phyloP scores from a whole-genome alignment of 2,113 vertebrate genomes.

The Mobula birostris region DNA sequence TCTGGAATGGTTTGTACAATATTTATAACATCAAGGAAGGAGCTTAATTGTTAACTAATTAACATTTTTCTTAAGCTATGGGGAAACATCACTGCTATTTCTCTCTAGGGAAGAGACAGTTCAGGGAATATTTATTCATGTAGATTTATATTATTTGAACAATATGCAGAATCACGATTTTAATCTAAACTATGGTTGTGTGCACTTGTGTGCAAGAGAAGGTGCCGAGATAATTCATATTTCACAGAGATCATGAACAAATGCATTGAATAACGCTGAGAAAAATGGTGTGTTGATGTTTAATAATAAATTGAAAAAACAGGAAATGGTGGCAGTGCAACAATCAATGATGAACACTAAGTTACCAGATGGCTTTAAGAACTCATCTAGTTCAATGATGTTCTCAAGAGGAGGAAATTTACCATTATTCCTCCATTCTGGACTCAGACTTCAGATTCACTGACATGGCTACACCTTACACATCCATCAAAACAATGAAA shows the following conservation, averaged over 20 bases:
- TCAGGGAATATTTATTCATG: no score
- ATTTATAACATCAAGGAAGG: neutral
- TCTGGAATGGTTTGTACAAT: neutral
- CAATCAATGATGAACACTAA: no score
- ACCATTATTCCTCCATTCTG: no score
- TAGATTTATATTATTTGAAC: neutral
- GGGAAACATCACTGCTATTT: neutral
- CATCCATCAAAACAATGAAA: no score
- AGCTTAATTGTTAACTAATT: neutral
- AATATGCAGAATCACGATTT: neutral
- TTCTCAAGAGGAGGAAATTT: no score
- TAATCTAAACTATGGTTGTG: neutral
- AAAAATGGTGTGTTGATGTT: neutral
- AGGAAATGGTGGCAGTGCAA: no score
- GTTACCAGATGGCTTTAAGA: no score
- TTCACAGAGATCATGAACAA: neutral
- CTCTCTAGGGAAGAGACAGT: neutral
- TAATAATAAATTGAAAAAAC: neutral
- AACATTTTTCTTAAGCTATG: neutral
- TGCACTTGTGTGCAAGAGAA: neutral
- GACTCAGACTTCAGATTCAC: no score
- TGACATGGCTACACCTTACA: no score
- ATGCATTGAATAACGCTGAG: neutral
- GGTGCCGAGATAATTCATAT: neutral
- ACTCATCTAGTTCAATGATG: no score